These are phyloP conservation scores for Galbula dea DNA, from an alignment of 2,113 vertebrate genomes.

Conservation along the genomic window DNA sequence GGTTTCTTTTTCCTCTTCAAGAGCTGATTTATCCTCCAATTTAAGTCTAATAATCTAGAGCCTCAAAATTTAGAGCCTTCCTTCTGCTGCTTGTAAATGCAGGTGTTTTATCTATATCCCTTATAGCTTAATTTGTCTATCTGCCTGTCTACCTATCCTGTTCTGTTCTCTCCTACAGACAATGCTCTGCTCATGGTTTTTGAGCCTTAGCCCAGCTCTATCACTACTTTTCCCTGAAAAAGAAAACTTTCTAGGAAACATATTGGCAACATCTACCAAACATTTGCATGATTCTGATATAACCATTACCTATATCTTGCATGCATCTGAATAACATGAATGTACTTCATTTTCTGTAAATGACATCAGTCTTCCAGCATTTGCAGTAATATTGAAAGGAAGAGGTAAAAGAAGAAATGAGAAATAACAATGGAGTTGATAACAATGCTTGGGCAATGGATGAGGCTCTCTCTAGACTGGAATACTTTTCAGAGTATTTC, in stretches of 20 bases:
- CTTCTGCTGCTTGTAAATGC: neutral
- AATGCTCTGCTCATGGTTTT: neutral
- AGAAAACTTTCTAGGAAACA: neutral
- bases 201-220: neutral
- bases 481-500: too few relatives aligned
- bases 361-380: neutral
- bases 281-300: neutral
- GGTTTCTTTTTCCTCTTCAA: neutral
- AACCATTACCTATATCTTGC: neutral
- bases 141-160: neutral
- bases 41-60: neutral
- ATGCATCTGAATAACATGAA: neutral
- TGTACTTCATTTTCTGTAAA: slow-evolving; percentile 3
- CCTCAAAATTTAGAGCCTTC: neutral
- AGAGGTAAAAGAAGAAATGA: neutral
- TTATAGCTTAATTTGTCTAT: neutral
- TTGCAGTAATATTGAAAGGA: neutral
- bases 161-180: neutral
- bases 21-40: neutral
- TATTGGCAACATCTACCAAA: neutral
- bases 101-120: neutral
- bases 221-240: neutral
- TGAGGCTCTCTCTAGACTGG: neutral
- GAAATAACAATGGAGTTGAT: neutral
- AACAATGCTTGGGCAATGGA: neutral